Evolutionary conservation across 2,888 invertebrate genomes (phyloP), one percentile per base, ranked within the genome.

Genomic region (Eupelmus urozonus): DNA sequence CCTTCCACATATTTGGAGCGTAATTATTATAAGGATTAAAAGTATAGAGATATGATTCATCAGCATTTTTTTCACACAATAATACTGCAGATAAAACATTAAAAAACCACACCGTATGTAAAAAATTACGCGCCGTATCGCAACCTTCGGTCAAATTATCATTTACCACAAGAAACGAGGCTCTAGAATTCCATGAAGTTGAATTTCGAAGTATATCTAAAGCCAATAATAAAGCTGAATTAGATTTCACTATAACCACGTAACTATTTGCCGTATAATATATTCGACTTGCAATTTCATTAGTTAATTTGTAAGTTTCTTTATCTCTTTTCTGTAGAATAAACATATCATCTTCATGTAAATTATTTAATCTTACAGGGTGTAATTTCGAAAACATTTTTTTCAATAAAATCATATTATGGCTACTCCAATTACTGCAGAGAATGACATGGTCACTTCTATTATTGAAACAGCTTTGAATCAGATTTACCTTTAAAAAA

Each of bases 401-500:
- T 18, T 2, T 25, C 16, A 69, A 27, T 3, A 57, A 7, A 23
- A 53, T n/a, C n/a, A n/a, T 16, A 11, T 34, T 25, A 18, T 51
- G 20, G 3, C 51, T 62, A 1, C 25, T 49, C 23, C 29, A 71
- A 25, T 40, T 13, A 18, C 40, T 16, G 18, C 11, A 34, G 23
- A 71, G 16, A 23, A 51, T 20, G 16, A 51, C n/a, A 16, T n/a
- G 16, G 51, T 25, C 57, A 0, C 13, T 57, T 25, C 25, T 25
- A 25, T 25, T 25, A 16, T 25, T 25, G 13, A 45, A 63, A 20
- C 63, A 63, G 16, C 3, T 23, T 49, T 34, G 2, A 2, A 29
- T 29, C 18, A 51, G 9, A 25, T 57, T 74, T 67, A 78, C 77
- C 75, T 71, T n/a, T n/a, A 34, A 34, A 34, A 34, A 34, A 9